Conservation (phyloP, 2,113 vertebrate genomes). For the Seriola rivoliana region DNA sequence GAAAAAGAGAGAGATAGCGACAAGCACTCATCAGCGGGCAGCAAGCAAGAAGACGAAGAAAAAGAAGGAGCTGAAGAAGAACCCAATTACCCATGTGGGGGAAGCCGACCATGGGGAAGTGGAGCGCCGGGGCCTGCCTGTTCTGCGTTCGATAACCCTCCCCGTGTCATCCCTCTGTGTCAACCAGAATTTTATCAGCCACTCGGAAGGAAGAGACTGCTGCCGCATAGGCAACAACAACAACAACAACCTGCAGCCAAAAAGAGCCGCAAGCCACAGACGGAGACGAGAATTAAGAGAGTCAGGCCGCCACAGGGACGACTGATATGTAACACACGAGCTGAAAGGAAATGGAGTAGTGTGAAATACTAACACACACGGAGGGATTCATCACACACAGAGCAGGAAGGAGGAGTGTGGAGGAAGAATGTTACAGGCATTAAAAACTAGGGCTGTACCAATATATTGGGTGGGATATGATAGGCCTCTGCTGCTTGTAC, state of each 20-base stretch:
- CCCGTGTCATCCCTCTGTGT: slow-evolving; percentile 63
- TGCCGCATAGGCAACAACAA: slow-evolving; percentile 53
- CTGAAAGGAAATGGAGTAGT: slow-evolving; percentile 50
- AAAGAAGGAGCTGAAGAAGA: slow-evolving; percentile 50
- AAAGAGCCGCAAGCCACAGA: slow-evolving; percentile 46
- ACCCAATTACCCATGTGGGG: slow-evolving; percentile 71
- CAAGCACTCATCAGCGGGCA: slow-evolving; percentile 54
- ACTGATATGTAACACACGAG: slow-evolving; percentile 47
- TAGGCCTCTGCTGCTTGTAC: neutral
- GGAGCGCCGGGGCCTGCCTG: slow-evolving; percentile 53
- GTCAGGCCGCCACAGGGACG: slow-evolving; percentile 50
- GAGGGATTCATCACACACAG: slow-evolving; percentile 33
- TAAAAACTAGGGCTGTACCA: neutral
- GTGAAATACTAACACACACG: slow-evolving; percentile 22
- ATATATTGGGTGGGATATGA: neutral
- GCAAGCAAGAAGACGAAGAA: slow-evolving; percentile 35
- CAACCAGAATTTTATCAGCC: slow-evolving; percentile 60
- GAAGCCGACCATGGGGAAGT: slow-evolving; percentile 38
- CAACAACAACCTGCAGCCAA: slow-evolving; percentile 60
- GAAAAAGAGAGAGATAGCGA: slow-evolving; percentile 38
- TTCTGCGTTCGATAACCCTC: slow-evolving; percentile 68
- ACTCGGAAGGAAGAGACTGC: slow-evolving; percentile 47
- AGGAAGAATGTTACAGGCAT: slow-evolving; percentile 14
- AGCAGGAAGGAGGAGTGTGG: neutral
- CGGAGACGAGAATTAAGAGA: slow-evolving; percentile 53